Evolutionary conservation across 2,113 vertebrate genomes (phyloP).

Genomic region (Hyperopisus bebe): DNA sequence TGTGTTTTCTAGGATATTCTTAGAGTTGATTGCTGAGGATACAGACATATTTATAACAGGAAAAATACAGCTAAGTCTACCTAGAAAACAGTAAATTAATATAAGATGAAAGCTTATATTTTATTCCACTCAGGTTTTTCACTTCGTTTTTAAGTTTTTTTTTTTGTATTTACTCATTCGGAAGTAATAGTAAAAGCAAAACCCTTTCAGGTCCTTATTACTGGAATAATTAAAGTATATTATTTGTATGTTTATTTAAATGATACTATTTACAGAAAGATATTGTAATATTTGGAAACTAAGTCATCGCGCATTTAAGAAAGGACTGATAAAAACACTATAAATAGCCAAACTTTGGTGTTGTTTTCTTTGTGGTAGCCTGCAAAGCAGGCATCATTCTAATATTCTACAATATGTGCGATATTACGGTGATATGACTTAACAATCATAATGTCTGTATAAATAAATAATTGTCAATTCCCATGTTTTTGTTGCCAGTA

Average conservation of each 20-base stretch:
- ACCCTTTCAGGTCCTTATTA: not conserved
- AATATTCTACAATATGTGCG: not conserved
- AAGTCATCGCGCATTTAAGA: not conserved
- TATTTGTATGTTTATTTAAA: not conserved
- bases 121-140: not conserved
- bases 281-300: not conserved
- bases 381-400: not conserved
- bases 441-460: not conserved
- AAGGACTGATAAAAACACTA: not conserved
- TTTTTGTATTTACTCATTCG: not conserved
- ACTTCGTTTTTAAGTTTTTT: not conserved
- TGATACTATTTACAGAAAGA: not conserved
- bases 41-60: not conserved
- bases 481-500: not conserved
- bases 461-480: not conserved
- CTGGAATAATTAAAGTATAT: not conserved
- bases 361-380: not conserved
- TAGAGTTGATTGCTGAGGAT: not conserved
- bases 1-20: not conserved
- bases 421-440: not conserved
- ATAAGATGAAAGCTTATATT: not conserved
- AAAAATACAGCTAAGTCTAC: not conserved
- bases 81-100: not conserved
- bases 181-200: not conserved
- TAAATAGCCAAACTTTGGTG: not conserved